Conservation (phyloP, 2,888 invertebrate species). For the Amblyteles armatorius region DNA sequence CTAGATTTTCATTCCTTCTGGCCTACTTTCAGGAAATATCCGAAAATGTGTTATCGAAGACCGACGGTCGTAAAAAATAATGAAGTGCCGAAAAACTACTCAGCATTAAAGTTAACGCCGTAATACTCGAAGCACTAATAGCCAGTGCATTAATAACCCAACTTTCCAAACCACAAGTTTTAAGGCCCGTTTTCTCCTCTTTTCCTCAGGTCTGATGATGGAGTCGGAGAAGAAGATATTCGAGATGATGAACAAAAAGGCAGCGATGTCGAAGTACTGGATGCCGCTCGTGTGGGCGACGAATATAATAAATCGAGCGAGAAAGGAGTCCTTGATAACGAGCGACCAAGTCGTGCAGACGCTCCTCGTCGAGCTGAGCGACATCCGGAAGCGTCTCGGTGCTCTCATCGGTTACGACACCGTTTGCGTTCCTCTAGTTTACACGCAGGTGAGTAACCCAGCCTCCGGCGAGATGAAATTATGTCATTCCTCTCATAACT, state of each 20-base stretch:
- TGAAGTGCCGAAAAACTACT: background rate
- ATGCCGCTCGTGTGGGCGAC: constrained; percentile 97
- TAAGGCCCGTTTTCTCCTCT: constrained; percentile 28
- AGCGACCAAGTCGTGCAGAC: constrained; percentile 98
- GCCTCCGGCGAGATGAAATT: background rate
- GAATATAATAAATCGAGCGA: constrained; percentile 94
- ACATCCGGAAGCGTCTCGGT: constrained; percentile 93
- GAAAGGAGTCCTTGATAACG: constrained; percentile 93
- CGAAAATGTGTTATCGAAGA: constrained; percentile 1
- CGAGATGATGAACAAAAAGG: constrained; percentile 95
- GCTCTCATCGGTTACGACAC: constrained; percentile 96
- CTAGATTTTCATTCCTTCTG: background rate
- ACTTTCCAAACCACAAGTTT: constrained; percentile 34
- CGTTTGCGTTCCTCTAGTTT: constrained; percentile 96
- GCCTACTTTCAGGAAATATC: background rate
- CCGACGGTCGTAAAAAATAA: background rate
- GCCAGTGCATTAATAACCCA: background rate
- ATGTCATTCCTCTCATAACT: constrained; percentile 2
- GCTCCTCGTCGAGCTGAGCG: constrained; percentile 94
- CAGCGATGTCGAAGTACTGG: constrained; percentile 97
- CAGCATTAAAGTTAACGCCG: background rate
- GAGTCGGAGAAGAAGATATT: constrained; percentile 96
- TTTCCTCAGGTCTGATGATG: constrained; percentile 92
- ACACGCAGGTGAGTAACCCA: constrained; percentile 91
- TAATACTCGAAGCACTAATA: background rate